phyloP scores from a whole-genome alignment of 2,888 invertebrate genomes.

The Sclerodermus sp. region DNA sequence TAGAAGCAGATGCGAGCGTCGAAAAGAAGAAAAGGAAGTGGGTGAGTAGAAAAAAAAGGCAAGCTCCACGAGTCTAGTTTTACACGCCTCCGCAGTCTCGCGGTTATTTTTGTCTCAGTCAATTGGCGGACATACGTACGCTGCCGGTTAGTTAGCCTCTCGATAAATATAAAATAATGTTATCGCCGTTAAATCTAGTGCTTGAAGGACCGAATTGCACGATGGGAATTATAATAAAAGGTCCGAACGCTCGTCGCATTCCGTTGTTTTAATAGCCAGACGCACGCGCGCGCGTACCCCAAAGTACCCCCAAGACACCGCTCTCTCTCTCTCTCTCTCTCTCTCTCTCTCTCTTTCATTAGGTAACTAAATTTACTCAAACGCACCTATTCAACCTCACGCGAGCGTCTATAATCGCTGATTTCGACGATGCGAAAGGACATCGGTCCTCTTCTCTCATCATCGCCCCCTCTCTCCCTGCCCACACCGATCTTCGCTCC shows the following conservation, averaged over 20 bases:
- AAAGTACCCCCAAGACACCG: constrained; percentile 28
- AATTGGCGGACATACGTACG: constrained; percentile 27
- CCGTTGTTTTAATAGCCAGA: constrained; percentile 39
- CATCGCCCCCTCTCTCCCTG: too few species aligned
- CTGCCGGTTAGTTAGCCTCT: constrained; percentile 37
- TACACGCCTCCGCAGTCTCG: constrained; percentile 6
- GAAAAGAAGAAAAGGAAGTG: not conserved
- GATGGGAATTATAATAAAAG: constrained; percentile 20
- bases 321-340: not conserved
- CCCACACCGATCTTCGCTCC: too few species aligned
- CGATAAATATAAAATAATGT: constrained; percentile 47
- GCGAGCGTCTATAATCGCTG: too few species aligned
- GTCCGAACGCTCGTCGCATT: constrained; percentile 28
- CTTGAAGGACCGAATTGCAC: constrained; percentile 20
- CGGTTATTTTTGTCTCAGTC: constrained; percentile 35
- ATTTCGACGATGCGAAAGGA: too few species aligned
- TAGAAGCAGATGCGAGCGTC: not conserved
- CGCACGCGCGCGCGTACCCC: constrained; percentile 25
- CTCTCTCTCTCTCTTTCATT: constrained; percentile 2
- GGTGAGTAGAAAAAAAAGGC: not conserved
- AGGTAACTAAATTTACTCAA: constrained; percentile 1
- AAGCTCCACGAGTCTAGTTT: too few species aligned
- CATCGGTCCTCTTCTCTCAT: too few species aligned
- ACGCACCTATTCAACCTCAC: too few species aligned
- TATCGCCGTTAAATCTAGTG: constrained; percentile 32